These are phyloP conservation scores for Clanis bilineata DNA, from an alignment of 2,888 invertebrate species.

Conservation along the genomic window DNA sequence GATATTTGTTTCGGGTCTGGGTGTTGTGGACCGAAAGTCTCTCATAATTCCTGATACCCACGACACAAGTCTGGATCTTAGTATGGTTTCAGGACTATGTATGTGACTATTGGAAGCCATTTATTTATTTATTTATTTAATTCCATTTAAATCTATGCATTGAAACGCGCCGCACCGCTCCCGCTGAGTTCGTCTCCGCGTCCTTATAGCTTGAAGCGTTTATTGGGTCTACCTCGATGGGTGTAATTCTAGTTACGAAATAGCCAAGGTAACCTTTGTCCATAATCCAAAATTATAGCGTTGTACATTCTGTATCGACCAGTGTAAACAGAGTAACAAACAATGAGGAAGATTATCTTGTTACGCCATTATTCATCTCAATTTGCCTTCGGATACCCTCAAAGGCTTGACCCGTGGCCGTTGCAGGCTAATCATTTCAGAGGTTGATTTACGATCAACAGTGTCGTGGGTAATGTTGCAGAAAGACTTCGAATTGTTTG, in stretches of 20 bases:
- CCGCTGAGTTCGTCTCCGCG: too few relatives aligned
- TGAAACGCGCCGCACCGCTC: too few relatives aligned
- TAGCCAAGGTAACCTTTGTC: background rate
- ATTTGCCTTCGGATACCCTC: background rate
- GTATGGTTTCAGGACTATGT: too few relatives aligned
- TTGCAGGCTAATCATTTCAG: constrained; percentile 4
- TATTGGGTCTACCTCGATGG: too few relatives aligned
- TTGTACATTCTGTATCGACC: background rate
- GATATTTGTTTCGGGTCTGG: too few relatives aligned
- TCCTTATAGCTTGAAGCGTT: too few relatives aligned
- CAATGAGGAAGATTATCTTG: background rate
- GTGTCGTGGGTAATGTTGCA: background rate
- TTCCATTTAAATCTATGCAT: too few relatives aligned
- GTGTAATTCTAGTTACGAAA: background rate
- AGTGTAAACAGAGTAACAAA: background rate
- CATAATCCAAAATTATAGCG: background rate
- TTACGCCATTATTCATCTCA: constrained; percentile 3
- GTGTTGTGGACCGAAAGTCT: too few relatives aligned
- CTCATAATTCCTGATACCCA: too few relatives aligned
- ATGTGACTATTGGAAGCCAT: too few relatives aligned
- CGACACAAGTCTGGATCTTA: too few relatives aligned
- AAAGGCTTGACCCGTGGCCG: constrained; percentile 3
- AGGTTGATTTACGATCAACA: background rate
- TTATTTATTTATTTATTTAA: too few relatives aligned
- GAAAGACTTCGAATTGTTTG: background rate